A percentile compares a stretch with the other conserved stretches of the same genome.
Evolutionary conservation across 2,797 vertebrate species (phyloP).

Genomic region (Sarcoramphus papa): DNA sequence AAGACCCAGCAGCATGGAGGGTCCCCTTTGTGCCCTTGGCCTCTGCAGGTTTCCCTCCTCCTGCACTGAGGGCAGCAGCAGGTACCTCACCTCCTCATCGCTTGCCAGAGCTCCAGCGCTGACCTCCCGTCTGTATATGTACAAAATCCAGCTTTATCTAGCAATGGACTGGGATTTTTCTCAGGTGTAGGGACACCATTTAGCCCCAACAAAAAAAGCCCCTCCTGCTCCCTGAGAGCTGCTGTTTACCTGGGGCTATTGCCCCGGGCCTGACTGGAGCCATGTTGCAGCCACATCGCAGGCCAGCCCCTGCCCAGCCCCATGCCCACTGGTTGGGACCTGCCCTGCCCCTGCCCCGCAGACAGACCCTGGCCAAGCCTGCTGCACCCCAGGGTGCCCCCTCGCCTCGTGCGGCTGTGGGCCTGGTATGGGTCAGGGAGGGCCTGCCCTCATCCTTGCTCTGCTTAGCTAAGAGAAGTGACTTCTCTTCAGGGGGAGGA

Average conservation of each 20-base stretch:
- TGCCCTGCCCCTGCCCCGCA: not conserved
- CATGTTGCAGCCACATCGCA: rapidly evolving
- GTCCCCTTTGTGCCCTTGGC: not conserved
- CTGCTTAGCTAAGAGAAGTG: not conserved
- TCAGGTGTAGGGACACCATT: not conserved
- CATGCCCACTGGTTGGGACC: rapidly evolving
- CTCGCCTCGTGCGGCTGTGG: rapidly evolving
- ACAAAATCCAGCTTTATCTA: not conserved
- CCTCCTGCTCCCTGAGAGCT: not conserved
- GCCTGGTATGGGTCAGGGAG: rapidly evolving
- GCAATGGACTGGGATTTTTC: not conserved
- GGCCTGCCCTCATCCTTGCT: not conserved
- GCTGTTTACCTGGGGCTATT: not conserved
- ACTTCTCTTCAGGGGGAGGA: not conserved
- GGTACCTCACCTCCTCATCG: not conserved
- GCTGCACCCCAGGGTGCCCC: not conserved
- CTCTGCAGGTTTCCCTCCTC: not conserved
- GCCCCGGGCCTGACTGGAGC: not conserved
- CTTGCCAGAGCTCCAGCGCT: not conserved
- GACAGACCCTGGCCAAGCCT: rapidly evolving
- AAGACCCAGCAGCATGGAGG: not conserved
- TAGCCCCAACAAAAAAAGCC: not conserved
- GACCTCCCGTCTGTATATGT: not conserved
- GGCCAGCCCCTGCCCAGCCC: not conserved
- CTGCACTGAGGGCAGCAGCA: not conserved